Base-by-base conservation (phyloP, 2,888 invertebrate genomes). In the Synanthedon vespiformis region DNA sequence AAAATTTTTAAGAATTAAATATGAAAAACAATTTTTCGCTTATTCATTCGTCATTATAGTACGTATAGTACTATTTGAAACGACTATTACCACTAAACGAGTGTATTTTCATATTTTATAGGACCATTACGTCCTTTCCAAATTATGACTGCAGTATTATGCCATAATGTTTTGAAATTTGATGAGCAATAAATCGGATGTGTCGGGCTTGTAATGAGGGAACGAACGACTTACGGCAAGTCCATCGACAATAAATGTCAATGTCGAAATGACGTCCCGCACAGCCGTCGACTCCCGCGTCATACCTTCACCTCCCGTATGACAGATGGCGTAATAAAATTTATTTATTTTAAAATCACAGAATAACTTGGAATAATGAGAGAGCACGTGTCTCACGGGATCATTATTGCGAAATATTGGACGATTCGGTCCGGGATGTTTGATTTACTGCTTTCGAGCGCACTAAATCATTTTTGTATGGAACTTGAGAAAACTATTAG, bases 401-500 rank as follows among this genome's bases (percentile, higher is more conserved):
- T 78, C 74, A 78, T 80, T 78, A 80, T 72, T 68, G 68, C 64
- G 58, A 65, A 62, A 70, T 71, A 73, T 71, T 69, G 75, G 67
- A 67, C 70, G 74, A 74, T 71, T 68, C 64, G 66, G 64, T 59
- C 56, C 66, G 75, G 74, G 73, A 82, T 79, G 74, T 70, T 74
- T 68, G 59, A 72, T 69, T 86, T 86, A 87, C 86, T 87, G 82
- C 81, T 83, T 83, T 84, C 77, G 82, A 84, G 72, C 71, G 71
- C 70, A 77, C 72, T 85, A 85, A 86, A 86, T 87, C 86, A 85
- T 77, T 66, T 78, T 72, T 82, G 74, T 83, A 84, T 81, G 72
- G 77, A 81, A 80, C 74, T 83, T 77, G 77, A 82, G 80, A 85
- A 80, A 85, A 87, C 83, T 85, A 87, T 85, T 86, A 84, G 79